Base-by-base conservation (phyloP, 2,113 vertebrate species). In the Pituophis catenifer region DNA sequence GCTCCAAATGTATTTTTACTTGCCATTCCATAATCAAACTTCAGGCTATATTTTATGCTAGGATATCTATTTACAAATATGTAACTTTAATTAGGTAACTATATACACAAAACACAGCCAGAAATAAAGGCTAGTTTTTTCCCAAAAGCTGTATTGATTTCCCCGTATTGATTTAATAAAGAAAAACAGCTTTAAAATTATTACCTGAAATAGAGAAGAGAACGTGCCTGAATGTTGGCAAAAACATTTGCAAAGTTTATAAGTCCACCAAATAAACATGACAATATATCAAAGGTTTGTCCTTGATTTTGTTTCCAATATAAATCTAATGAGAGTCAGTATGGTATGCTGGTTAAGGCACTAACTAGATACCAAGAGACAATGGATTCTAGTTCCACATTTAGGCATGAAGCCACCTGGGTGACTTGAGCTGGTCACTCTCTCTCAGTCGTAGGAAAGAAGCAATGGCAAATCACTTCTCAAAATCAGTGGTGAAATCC, bases 201-300 rank as follows among this genome's bases (percentile, higher is more conserved):
- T 65, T 29, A 70, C 15, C 59, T 52, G 53, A 75, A 90, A 52
- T 33, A 5, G 11, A 21, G 50, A 90, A 75, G 17, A 90, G 9
- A 53, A 70, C 7, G 11, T 75, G 48, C 11, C 15, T 50, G 1
- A 6, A 29, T 13, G 55, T 58, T 58, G 38, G 23, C 13, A 33
- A 62, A 90, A 90, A 12, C 57, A 90, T 89, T 44, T 94, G 93
- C 94, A 93, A 54, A 96, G 15, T 55, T 29, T 0, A 0, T 88
- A 94, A 92, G 57, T 15, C 23, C 0, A 8, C 62, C 54, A 94
- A 93, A 96, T 90, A 94, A 92, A 96, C 81, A 93, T 96, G 95
- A 94, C 89, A 89, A 95, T 96, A 95, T 94, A 88, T 95, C 93
- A 96, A 89, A 96, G 92, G 75, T 75, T 89, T 93, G 90, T 55